These are phyloP conservation scores for Spialia ferax DNA, from an alignment of 2,888 invertebrate genomes.

Conservation along the genomic window DNA sequence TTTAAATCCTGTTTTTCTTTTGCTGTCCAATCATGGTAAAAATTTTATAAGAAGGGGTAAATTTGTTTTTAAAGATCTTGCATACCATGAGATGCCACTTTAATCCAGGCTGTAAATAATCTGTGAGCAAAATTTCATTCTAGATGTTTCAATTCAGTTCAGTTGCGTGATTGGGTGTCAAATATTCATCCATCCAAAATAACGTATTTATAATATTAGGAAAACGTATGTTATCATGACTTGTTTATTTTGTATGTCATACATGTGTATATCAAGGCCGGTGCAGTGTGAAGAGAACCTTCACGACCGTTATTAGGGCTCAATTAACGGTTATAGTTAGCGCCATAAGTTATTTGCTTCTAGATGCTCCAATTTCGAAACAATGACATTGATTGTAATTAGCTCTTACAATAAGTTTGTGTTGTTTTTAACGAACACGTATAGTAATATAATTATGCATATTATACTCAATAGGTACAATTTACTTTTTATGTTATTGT, in stretches of 20 bases:
- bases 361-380: constrained; percentile 39
- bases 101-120: too few relatives aligned
- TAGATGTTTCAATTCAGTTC: too few relatives aligned
- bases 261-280: constrained; percentile 18
- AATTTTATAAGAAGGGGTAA: not conserved
- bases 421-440: too few relatives aligned
- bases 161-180: too few relatives aligned
- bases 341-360: constrained; percentile 24
- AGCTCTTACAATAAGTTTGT: constrained; percentile 37
- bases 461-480: too few relatives aligned
- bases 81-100: not conserved
- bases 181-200: too few relatives aligned
- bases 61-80: not conserved
- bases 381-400: constrained; percentile 44
- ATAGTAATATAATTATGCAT: too few relatives aligned
- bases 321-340: constrained; percentile 55
- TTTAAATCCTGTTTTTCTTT: not conserved
- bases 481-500: too few relatives aligned
- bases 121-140: too few relatives aligned
- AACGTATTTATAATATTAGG: too few relatives aligned
- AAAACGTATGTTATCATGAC: too few relatives aligned
- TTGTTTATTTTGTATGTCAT: not conserved
- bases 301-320: constrained; percentile 56
- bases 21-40: not conserved
- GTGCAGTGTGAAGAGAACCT: constrained; percentile 48